Base-by-base conservation (phyloP, 2,797 vertebrate genomes). In the Falco naumanni region DNA sequence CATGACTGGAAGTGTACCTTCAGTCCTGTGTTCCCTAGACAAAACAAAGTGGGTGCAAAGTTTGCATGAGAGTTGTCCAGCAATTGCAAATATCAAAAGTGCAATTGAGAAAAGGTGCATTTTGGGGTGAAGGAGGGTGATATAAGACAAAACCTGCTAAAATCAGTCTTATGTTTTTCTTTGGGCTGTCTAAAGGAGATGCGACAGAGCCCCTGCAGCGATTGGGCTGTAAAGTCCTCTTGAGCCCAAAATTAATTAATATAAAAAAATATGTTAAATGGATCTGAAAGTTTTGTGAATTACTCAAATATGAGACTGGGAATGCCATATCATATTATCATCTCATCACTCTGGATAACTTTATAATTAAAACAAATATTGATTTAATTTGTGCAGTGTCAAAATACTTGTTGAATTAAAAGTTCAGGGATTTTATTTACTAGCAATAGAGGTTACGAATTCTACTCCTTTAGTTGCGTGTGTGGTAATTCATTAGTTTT, bases 381-480 rank as follows among this genome's bases (percentile, higher is more conserved):
- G 63, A 50, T 94, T 91, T 83, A 59, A 84, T 84, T 95, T 95
- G 37, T 60, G 79, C 47, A 31, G 9, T 90, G 71, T 82, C 53
- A 50, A 47, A 54, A 10, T 82, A 53, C 70, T 94, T 86, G 53
- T 88, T 78, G 79, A 81, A 16, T 51, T 96, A 83, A 84, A 83
- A 93, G 47, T 77, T 65, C 37, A 6, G 33, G 15, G 29, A 69
- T 95, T 75, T 75, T 95, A 17, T 87, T 89, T 77, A 37, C 41
- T 57, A 10, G 14, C 85, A 65, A 16, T 0, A 37, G 68, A 91
- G 26, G 29, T 75, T 87, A 53, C 16, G 56, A 56, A 48, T 61
- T 11, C 51, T 84, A 12, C 41, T 89, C 10, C 9, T 77, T 64
- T 53, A 60, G 26, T 75, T 81, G 19, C 11, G 69, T 4, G 22